Base-by-base conservation (phyloP, 1,140 invertebrate species). In the Drosophila orosa region DNA sequence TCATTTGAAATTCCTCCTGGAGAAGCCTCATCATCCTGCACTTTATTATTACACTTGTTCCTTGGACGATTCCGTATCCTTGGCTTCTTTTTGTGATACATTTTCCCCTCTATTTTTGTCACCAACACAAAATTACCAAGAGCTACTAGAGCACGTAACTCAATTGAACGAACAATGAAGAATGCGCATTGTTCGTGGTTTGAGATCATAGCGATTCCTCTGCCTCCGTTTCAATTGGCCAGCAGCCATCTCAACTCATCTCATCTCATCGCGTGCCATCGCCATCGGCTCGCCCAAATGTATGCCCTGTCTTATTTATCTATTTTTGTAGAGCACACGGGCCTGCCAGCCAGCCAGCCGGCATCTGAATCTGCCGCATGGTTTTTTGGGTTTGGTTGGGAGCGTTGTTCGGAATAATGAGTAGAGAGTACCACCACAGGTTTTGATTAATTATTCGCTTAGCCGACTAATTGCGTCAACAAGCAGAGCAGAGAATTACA, bases 291-390 rank as follows among this genome's bases (percentile, higher is more conserved):
- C 75, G 56, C 61, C 75, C 78, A 85, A 69, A 80, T 84, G 80
- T 83, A 63, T 50, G 69, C 62, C 61, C 69, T 55, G 48, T 44
- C 58, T 61, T 54, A 54, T 54, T 42, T 62, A 61, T 67, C 85
- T 89, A 87, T 87, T 87, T 74, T 78, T 80, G 84, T 80, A 65
- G 79, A 62, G 50, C 83, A 75, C 83, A 75, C 71, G 71, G 69
- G 27, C 61, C 62, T 65, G 58, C 44, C 72, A 73, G 68, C 45
- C 57, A 35, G 22, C 44, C 56, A 58, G 45, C 54, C 52, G 59
- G 66, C 39, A 42, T 60, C 58, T 22, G 58, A 52, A 4, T 58
- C 42, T 3, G 1, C 35, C 57, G 25, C n/a, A 62, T 39, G 62
- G n/a, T n/a, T n/a, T n/a, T n/a, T n/a, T n/a, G n/a, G n/a, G n/a